phyloP scores from a whole-genome alignment of 2,113 vertebrate species.

The Engystomops pustulosus region DNA sequence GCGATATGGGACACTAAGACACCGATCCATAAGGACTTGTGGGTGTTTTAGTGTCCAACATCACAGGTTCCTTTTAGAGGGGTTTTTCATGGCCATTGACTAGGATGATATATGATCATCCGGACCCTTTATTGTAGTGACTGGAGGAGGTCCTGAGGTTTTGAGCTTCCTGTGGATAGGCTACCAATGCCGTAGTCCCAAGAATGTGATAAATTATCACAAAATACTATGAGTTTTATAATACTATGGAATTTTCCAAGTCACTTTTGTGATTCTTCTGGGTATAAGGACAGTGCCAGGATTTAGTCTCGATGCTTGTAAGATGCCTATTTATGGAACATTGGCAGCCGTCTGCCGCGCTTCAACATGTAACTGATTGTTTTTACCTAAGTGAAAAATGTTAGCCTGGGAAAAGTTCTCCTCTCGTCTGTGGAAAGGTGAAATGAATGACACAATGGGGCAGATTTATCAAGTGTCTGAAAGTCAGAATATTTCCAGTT shows the following conservation, averaged over 20 bases:
- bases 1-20: too few relatives aligned
- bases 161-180: background rate
- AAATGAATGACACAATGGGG: constrained; percentile 47
- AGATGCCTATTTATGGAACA: constrained; percentile 47
- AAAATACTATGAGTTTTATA: background rate
- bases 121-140: background rate
- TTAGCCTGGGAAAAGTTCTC: constrained; percentile 37
- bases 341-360: constrained; percentile 37
- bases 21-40: too few relatives aligned
- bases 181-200: too few relatives aligned
- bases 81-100: too few relatives aligned
- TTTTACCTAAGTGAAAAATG: constrained; percentile 53
- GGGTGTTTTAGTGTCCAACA: too few relatives aligned
- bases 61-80: too few relatives aligned
- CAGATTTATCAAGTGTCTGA: too few relatives aligned
- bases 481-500: too few relatives aligned
- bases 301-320: background rate
- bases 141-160: background rate
- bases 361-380: constrained; percentile 49
- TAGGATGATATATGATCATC: background rate
- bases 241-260: background rate
- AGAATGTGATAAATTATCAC: too few relatives aligned
- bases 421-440: constrained; percentile 31
- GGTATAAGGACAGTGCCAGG: background rate
- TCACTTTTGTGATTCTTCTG: background rate